Conservation (phyloP, 2,888 invertebrate species). For the Cryptus viduatorius region DNA sequence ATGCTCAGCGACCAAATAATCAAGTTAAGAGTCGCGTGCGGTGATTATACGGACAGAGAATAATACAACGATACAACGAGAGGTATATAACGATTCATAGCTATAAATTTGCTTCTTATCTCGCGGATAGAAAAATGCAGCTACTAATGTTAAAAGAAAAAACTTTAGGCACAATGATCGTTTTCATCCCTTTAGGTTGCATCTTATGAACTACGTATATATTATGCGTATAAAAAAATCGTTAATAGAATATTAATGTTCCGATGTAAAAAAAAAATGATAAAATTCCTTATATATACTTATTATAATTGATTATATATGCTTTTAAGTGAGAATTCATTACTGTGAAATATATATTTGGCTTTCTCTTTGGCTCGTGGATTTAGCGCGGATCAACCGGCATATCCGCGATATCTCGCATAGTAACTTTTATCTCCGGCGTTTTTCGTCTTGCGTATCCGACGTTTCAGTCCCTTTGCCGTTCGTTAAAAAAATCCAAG, state of each 20-base stretch:
- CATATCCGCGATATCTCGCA: background rate
- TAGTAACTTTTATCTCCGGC: background rate
- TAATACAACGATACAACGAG: too few species aligned
- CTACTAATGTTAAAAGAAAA: background rate
- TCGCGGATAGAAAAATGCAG: background rate
- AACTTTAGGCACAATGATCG: background rate
- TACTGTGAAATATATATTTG: slow-evolving; percentile 7
- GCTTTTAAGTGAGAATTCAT: background rate
- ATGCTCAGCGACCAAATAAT: slow-evolving; percentile 80
- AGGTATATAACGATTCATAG: too few species aligned
- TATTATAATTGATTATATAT: background rate
- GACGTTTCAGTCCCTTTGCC: background rate
- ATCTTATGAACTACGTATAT: too few species aligned
- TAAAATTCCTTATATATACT: background rate
- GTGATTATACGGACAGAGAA: slow-evolving; percentile 9
- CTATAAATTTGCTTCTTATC: background rate
- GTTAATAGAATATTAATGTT: background rate
- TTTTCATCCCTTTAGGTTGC: background rate
- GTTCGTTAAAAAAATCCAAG: too few species aligned
- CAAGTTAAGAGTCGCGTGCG: slow-evolving; percentile 65
- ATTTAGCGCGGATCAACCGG: background rate
- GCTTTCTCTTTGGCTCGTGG: background rate
- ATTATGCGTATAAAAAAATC: background rate
- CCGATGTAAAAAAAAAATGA: slow-evolving; percentile 1
- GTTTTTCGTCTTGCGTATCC: background rate